Conservation (phyloP, 2,888 invertebrate species). For the Zeuzera pyrina region DNA sequence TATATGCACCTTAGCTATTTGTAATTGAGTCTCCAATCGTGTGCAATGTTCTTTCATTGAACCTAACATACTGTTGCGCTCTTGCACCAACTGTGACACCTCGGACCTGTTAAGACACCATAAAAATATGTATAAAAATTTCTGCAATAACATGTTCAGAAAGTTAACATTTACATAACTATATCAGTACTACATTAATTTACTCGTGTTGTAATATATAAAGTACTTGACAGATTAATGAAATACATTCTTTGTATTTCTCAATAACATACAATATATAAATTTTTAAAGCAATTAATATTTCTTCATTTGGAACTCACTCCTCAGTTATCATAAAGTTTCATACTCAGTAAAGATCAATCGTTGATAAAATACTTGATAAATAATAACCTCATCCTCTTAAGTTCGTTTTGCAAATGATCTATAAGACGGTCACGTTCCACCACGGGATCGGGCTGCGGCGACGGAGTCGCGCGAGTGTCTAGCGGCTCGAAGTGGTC, state of each 20-base stretch:
- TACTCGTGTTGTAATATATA: no score
- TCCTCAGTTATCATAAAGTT: no score
- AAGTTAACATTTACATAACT: no score
- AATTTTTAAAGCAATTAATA: no score
- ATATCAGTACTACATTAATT: no score
- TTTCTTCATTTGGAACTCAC: no score
- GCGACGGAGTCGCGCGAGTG: conserved; percentile 43
- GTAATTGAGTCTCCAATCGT: conserved; percentile 46
- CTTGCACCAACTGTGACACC: conserved; percentile 52
- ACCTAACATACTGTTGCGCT: conserved; percentile 49
- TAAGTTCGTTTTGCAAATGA: conserved; percentile 84
- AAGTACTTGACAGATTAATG: no score
- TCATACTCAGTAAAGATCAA: no score
- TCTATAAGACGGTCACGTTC: conserved; percentile 84
- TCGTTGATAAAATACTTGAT: background rate
- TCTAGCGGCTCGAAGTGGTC: conserved; percentile 44
- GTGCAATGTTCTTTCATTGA: conserved; percentile 58
- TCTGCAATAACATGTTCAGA: no score
- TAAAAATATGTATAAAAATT: conserved; percentile 14
- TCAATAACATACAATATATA: no score
- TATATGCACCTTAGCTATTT: conserved; percentile 44
- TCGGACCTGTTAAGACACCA: conserved; percentile 30
- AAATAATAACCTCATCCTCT: conserved; percentile 73
- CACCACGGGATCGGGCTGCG: conserved; percentile 58
- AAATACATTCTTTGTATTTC: no score